Base-by-base conservation (phyloP, 2,797 vertebrate species). In the Lepilemur septentrionalis region DNA sequence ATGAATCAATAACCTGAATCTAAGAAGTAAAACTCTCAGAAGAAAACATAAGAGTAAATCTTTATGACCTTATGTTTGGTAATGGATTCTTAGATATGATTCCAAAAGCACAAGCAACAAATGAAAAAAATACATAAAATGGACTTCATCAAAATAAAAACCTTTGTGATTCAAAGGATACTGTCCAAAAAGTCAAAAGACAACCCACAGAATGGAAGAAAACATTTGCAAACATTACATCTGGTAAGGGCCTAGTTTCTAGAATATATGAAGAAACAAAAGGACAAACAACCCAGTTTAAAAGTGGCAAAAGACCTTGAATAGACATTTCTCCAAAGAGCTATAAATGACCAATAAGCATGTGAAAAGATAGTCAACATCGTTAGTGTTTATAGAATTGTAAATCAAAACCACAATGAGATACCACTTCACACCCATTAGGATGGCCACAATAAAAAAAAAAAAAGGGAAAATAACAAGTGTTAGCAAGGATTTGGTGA, bases 131-230 rank as follows among this genome's bases (percentile, higher is more conserved):
- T 43, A 87, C 55, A 63, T 73, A 73, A 52, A 38, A n/a, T 81
- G 41, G 17, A 59, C 46, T 82, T 92, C 23, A 28, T 72, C 5
- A 70, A 84, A 76, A 92, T 80, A 7, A 52, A 81, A 82, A 46
- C 32, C 32, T 23, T 10, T 25, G 11, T 81, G 59, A 93, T 87
- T 87, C 28, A 80, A 94, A 69, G 20, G 69, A 41, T 2, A 73
- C 30, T 59, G 9, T 85, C 35, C 81, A 91, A 72, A 93, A 63
- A 92, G n/a, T 92, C 35, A 52, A 83, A 96, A 73, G 90, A 75
- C 35, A 89, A 7, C 23, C 11, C 75, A 89, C 18, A 59, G 50
- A 86, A 79, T 79, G 32, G 32, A 59, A 88, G 59, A 92, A 97
- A 75, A 59, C 65, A 76, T 50, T 73, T 84, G 15, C 4, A 30